Conservation (phyloP, 1,140 invertebrate genomes). For the Portunus trituberculatus region DNA sequence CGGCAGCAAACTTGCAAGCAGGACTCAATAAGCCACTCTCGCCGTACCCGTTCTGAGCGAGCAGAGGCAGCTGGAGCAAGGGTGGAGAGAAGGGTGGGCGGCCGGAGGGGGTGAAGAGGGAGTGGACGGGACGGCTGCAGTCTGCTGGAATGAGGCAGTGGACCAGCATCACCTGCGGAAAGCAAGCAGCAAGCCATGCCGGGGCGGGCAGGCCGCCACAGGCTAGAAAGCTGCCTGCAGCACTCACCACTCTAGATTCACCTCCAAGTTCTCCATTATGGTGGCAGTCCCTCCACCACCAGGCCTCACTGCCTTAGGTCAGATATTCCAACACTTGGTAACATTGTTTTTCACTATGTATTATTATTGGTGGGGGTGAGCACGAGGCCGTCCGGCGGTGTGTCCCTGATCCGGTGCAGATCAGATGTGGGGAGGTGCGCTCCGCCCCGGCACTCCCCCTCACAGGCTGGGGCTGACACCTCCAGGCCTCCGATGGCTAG, state of each 20-base stretch:
- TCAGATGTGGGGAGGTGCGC: background rate
- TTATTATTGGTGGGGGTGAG: background rate
- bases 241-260: too few species aligned
- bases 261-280: too few species aligned
- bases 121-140: constrained; percentile 7
- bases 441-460: background rate
- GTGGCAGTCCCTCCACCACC: background rate
- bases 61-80: background rate
- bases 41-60: background rate
- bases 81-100: background rate
- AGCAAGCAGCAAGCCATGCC: background rate
- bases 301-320: background rate
- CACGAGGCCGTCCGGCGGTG: background rate
- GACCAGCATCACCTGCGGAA: background rate
- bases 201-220: background rate
- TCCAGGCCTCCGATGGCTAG: background rate
- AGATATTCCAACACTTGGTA: background rate
- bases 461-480: background rate
- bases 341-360: background rate
- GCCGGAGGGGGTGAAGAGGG: background rate
- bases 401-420: background rate
- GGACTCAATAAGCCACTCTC: background rate
- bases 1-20: background rate
- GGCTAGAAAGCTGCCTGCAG: background rate
- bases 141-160: background rate